These are phyloP conservation scores for Tipula helvola DNA, from an alignment of 2,888 invertebrate genomes.

Conservation along the genomic window DNA sequence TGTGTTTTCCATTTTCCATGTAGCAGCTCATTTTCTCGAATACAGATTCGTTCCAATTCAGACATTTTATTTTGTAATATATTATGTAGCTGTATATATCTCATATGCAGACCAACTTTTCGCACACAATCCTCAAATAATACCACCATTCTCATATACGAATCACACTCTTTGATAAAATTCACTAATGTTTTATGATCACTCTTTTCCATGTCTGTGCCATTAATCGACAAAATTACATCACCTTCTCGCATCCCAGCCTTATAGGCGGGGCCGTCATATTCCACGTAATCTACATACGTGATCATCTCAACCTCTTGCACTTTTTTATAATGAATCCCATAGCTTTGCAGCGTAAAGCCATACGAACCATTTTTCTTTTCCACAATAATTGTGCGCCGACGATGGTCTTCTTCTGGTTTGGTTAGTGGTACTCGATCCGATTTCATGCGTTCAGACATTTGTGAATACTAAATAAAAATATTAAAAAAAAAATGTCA, in stretches of 20 bases:
- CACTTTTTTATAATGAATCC: conserved; percentile 89
- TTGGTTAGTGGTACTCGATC: conserved; percentile 57
- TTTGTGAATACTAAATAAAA: conserved; percentile 12
- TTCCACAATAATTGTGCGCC: conserved; percentile 85
- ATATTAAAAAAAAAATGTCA: conserved; percentile 8
- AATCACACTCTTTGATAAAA: conserved; percentile 79
- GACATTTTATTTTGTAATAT: conserved; percentile 71
- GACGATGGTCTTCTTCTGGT: conserved; percentile 72
- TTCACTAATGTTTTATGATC: conserved; percentile 87
- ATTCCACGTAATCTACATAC: conserved; percentile 92
- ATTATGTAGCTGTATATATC: conserved; percentile 80
- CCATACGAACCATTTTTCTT: conserved; percentile 85
- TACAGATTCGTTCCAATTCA: conserved; percentile 68
- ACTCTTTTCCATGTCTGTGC: conserved; percentile 88
- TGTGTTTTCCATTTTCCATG: conserved; percentile 85
- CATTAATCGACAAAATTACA: conserved; percentile 91
- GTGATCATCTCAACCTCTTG: conserved; percentile 93
- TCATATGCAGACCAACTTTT: conserved; percentile 59
- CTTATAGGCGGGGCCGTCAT: conserved; percentile 80
- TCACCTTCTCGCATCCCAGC: conserved; percentile 95
- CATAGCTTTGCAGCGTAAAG: conserved; percentile 94
- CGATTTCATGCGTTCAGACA: conserved; percentile 41
- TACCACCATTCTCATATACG: conserved; percentile 90
- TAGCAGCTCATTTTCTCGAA: conserved; percentile 68
- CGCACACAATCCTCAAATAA: conserved; percentile 92